Conservation (phyloP, 1,140 invertebrate genomes). For the Calliphora vicina region DNA sequence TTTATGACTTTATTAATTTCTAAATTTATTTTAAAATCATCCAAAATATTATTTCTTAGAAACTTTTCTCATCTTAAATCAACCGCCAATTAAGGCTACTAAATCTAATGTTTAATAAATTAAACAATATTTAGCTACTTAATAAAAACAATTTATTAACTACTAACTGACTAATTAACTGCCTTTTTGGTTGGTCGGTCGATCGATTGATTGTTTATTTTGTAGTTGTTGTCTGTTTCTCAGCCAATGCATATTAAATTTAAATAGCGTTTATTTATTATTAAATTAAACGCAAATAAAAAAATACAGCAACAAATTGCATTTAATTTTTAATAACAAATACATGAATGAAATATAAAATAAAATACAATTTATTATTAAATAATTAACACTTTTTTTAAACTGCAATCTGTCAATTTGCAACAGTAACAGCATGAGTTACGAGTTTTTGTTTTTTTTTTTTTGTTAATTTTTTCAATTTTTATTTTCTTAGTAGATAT, state of each 20-base stretch:
- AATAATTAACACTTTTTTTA: slow-evolving; percentile 31
- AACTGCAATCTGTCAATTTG: slow-evolving; percentile 21
- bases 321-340: slow-evolving; percentile 26
- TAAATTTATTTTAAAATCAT: too few species aligned
- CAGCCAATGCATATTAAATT: background rate
- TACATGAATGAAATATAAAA: background rate
- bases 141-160: too few species aligned
- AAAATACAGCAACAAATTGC: background rate
- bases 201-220: background rate
- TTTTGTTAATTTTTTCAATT: background rate
- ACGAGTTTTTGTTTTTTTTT: slow-evolving; percentile 15
- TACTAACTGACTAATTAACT: background rate
- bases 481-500: background rate
- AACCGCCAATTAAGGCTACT: too few species aligned
- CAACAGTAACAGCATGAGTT: slow-evolving; percentile 29
- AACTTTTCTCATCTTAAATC: too few species aligned
- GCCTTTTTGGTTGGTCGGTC: background rate
- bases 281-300: background rate
- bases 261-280: background rate
- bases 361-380: slow-evolving; percentile 23
- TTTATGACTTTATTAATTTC: too few species aligned
- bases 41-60: too few species aligned
- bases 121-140: too few species aligned
- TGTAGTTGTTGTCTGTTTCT: background rate
- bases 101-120: too few species aligned